phyloP scores from a whole-genome alignment of 2,797 vertebrate genomes.

The Glossophaga mutica region DNA sequence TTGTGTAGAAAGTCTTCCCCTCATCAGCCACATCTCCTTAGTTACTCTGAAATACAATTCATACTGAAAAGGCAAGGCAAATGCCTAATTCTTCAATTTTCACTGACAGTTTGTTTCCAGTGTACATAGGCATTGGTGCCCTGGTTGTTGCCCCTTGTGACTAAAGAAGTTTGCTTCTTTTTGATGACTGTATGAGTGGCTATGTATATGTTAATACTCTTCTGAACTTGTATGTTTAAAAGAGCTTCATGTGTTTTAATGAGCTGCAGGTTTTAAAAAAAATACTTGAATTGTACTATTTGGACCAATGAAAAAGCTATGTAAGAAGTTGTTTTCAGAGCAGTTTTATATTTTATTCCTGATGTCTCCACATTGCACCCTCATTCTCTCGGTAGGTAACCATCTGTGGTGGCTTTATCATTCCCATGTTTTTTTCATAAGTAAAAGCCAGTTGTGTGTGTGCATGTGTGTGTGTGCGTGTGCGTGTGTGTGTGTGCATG shows the following conservation, averaged over 20 bases:
- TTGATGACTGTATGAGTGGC: neutral
- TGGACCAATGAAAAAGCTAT: neutral
- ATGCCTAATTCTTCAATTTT: neutral
- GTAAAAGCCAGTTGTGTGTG: no score
- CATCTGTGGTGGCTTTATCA: neutral
- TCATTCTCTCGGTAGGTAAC: neutral
- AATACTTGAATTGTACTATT: neutral
- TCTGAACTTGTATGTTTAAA: neutral
- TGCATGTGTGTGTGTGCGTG: no score
- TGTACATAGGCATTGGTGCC: neutral
- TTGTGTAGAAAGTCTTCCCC: neutral
- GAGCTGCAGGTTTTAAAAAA: neutral
- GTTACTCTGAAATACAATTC: neutral
- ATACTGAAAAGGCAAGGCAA: neutral
- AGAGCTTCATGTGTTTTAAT: neutral
- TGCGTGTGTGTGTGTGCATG: no score
- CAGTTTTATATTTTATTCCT: neutral
- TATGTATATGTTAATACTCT: neutral
- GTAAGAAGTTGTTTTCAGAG: neutral
- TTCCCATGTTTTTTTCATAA: neutral
- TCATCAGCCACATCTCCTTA: neutral
- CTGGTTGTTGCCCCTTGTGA: neutral
- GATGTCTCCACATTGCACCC: neutral
- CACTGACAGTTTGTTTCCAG: neutral
- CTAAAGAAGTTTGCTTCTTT: neutral